Evolutionary conservation across 2,797 vertebrate genomes (phyloP), one percentile per base, ranked within the genome.

Genomic region (Vireo griseus): DNA sequence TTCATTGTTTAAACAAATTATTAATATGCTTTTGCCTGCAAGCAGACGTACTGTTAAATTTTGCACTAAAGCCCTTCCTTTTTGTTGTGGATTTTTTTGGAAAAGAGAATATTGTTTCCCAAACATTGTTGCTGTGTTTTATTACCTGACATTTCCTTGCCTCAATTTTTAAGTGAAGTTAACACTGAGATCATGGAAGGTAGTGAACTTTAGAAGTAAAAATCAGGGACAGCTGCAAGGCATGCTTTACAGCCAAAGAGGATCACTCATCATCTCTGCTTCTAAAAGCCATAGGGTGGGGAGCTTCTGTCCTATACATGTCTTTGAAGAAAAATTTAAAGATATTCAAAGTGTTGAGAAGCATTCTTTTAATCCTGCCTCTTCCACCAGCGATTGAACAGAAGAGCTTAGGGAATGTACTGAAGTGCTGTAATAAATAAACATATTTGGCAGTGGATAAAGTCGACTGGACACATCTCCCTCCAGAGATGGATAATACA

Each of bases 351-450:
- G 48, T 33, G 59, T 59, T 94, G 82, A 83, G 87, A 86, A 90
- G 39, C 33, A 50, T 88, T 72, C 55, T 94, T 95, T 95, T 84
- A 90, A 91, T 92, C 37, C 63, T 81, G 48, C 58, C 54, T 89
- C 28, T 87, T 88, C 54, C 66, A 73, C 42, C 45, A 95, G 66
- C 3, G 5, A 16, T 22, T 75, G 89, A 92, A 50, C 35, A 44
- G 63, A 76, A 74, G 31, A 57, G 51, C 33, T 84, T 42, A 59
- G 63, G 69, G 80, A 69, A 88, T 33, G 21, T 18, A 25, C 35
- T 48, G 66, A 54, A 74, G 75, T 74, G 61, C 81, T 80, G 44
- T 68, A 95, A 96, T 91, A 95, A 93, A 92, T 25, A 91, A 94
- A 95, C 31, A 24, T 61, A n/a, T 72, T 83, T 93, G 65, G 31